These are phyloP conservation scores for Huso huso DNA, from an alignment of 2,797 vertebrate species.

Conservation along the genomic window DNA sequence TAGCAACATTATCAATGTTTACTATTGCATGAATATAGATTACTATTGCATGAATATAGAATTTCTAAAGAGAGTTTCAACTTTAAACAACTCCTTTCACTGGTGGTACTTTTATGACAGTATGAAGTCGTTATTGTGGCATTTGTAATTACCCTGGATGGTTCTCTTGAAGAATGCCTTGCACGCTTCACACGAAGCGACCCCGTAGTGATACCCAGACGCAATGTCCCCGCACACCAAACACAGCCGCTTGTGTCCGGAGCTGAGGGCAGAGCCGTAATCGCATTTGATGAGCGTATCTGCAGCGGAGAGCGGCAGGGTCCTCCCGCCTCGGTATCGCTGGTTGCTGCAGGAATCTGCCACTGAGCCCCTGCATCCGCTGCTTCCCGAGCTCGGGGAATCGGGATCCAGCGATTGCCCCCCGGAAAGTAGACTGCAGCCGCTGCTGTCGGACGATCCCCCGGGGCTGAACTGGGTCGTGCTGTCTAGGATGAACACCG, in stretches of 20 bases:
- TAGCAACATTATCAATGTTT: too few relatives aligned
- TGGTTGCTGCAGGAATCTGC: conserved; percentile 14
- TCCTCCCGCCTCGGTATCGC: conserved; percentile 21
- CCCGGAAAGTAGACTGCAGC: conserved; percentile 39
- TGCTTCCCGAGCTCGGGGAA: conserved; percentile 37
- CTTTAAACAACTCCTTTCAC: too few relatives aligned
- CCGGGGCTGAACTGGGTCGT: conserved; percentile 38
- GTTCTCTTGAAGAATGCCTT: conserved; percentile 70
- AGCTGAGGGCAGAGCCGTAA: conserved; percentile 29
- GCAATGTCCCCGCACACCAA: conserved; percentile 64
- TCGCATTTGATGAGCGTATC: conserved; percentile 6
- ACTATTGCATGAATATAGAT: too few relatives aligned
- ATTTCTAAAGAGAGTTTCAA: too few relatives aligned
- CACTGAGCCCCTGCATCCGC: conserved; percentile 1
- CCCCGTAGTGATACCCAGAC: conserved; percentile 62
- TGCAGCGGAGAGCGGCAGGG: conserved; percentile 15
- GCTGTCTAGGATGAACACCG: conserved; percentile 32
- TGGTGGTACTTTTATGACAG: too few relatives aligned
- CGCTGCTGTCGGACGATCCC: conserved; percentile 45
- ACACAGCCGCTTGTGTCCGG: conserved; percentile 49
- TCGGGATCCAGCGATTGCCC: conserved; percentile 31
- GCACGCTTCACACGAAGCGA: conserved; percentile 60
- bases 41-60: too few relatives aligned
- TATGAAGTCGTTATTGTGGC: too few relatives aligned
- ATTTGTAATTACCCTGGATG: conserved; percentile 51